Base-by-base conservation (phyloP, 2,797 vertebrate genomes). In the Melanogrammus aeglefinus region DNA sequence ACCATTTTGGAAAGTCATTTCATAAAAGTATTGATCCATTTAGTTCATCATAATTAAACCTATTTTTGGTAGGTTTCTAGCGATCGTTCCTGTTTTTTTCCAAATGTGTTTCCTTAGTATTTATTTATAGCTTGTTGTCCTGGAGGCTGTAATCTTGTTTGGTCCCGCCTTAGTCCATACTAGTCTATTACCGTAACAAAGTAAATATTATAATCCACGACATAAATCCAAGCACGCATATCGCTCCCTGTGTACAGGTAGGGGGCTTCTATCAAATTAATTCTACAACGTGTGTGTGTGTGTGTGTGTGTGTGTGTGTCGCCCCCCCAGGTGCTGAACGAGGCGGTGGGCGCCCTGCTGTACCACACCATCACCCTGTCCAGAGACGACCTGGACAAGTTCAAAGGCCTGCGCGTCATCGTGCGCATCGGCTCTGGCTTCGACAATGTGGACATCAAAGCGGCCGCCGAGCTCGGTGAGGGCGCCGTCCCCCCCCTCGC, bases 351-450 rank as follows among this genome's bases (percentile, higher is more conserved):
- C 2, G 96, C 96, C 63, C 92, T 97, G 83, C 95, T 97, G 90
- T 97, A 97, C 90, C 96, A 97, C 92, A 96, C 96, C 86, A 97
- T 97, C 85, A 96, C 96, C 36, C 92, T 97, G 78, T 96, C 96
- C 83, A 94, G 96, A 87, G 96, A 97, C 78, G 96, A 97, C 91
- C 91, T 97, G 90, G 96, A 96, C 92, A 97, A 97, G 83, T 96
- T 97, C 87, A 96, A 96, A 94, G 95, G 96, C 78, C 94, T 97
- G 72, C 94, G 96, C 63, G 94, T 97, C 81, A 97, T 97, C 76
- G 96, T 97, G 83, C 91, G 96, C 88, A 97, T 97, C 63, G 96
- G 96, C 84, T 96, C 95, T 6, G 96, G 96, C 81, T 96, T 95
- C 75, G 96, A 97, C 91, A 97, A 97, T 24, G 95, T 97, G 75